phyloP scores from a whole-genome alignment of 2,888 invertebrate genomes.

The Parnassius glacialis region DNA sequence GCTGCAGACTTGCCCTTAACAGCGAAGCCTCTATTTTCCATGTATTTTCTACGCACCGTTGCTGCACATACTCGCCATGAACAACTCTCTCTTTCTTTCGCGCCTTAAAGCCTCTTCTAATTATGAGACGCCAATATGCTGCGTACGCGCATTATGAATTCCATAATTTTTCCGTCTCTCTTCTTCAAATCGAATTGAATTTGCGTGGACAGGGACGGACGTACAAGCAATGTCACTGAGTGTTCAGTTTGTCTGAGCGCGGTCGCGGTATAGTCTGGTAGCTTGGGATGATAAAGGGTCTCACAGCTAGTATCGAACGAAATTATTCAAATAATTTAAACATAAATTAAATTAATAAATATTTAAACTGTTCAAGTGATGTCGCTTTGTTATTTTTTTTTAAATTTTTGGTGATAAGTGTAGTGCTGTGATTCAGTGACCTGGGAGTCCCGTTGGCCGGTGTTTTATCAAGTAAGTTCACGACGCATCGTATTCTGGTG shows the following conservation, averaged over 20 bases:
- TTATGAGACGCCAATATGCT: slow-evolving; percentile 51
- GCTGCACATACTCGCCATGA: slow-evolving; percentile 57
- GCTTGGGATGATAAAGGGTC: slow-evolving; percentile 31
- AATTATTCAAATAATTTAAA: slow-evolving; percentile 51
- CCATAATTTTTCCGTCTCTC: slow-evolving; percentile 54
- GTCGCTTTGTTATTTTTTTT: slow-evolving; percentile 40
- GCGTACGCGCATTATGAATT: slow-evolving; percentile 61
- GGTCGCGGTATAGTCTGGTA: slow-evolving; percentile 46
- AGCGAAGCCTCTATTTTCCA: slow-evolving; percentile 69
- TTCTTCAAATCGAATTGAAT: slow-evolving; percentile 37
- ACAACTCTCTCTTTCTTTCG: slow-evolving; percentile 49
- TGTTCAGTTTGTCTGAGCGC: slow-evolving; percentile 60
- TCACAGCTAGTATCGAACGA: slow-evolving; percentile 54
- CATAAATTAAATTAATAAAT: slow-evolving; percentile 42
- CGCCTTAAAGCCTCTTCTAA: slow-evolving; percentile 38
- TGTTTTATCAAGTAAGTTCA: slow-evolving; percentile 64
- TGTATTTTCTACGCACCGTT: slow-evolving; percentile 62
- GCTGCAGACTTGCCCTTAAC: slow-evolving; percentile 44
- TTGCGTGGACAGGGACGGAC: slow-evolving; percentile 52
- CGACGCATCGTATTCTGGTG: slow-evolving; percentile 40
- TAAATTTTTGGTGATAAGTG: slow-evolving; percentile 37
- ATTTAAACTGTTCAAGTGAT: slow-evolving; percentile 38
- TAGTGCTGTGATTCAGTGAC: slow-evolving; percentile 42
- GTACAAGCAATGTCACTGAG: slow-evolving; percentile 77
- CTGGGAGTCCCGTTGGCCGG: slow-evolving; percentile 66